Conservation (phyloP, 2,888 invertebrate species). For the Shargacucullia verbasci region DNA sequence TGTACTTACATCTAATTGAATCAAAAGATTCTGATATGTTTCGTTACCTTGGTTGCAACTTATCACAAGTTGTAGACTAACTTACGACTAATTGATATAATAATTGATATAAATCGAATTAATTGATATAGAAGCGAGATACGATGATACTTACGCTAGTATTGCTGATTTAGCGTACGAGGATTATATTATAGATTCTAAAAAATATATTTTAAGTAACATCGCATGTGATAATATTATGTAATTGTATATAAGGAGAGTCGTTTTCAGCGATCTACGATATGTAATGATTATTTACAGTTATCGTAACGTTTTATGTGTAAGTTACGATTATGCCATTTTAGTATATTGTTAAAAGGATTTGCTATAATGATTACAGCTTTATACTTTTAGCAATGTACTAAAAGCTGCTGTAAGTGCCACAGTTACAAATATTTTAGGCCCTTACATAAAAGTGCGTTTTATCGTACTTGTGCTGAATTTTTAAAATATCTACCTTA, state of each 20-base stretch:
- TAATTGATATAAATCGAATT: slow-evolving; percentile 75
- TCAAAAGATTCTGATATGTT: slow-evolving; percentile 92
- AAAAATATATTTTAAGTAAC: slow-evolving; percentile 56
- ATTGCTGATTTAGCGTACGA: slow-evolving; percentile 80
- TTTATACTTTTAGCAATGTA: slow-evolving; percentile 14
- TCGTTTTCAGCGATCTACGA: slow-evolving; percentile 17
- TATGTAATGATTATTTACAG: slow-evolving; percentile 47
- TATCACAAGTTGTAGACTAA: slow-evolving; percentile 83
- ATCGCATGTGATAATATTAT: slow-evolving; percentile 27
- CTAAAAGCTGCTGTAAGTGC: slow-evolving; percentile 63
- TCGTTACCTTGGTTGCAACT: slow-evolving; percentile 92
- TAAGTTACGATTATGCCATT: slow-evolving; percentile 14
- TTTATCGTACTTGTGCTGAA: slow-evolving; percentile 45
- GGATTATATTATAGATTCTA: slow-evolving; percentile 53
- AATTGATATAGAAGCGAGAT: slow-evolving; percentile 70
- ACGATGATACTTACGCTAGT: slow-evolving; percentile 71
- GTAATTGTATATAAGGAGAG: slow-evolving; percentile 26
- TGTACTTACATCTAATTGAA: slow-evolving; percentile 85
- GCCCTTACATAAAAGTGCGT: slow-evolving; percentile 67
- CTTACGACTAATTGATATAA: slow-evolving; percentile 73
- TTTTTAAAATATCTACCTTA: slow-evolving; percentile 46
- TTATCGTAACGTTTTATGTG: slow-evolving; percentile 17
- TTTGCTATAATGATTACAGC: not conserved
- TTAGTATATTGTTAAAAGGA: slow-evolving; percentile 27
- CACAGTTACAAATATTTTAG: slow-evolving; percentile 73